Evolutionary conservation across 1,140 invertebrate genomes (phyloP), one percentile per base, ranked within the genome.

Genomic region (Bombus confusus): DNA sequence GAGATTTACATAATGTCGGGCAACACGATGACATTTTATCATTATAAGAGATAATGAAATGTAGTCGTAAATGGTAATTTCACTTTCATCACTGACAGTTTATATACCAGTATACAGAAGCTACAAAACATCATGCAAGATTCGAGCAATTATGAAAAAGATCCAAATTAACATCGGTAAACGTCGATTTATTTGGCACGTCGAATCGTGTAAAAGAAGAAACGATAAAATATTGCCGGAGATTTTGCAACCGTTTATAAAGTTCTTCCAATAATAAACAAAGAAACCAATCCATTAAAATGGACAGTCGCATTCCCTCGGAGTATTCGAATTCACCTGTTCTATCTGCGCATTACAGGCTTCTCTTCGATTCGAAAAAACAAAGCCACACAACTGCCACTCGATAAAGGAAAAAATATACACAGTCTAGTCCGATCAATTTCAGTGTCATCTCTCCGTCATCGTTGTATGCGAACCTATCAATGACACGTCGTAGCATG

Each of bases 371-470:
- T 25, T 71, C 25, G 13, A 5, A 25, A 52, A 74, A 74, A 74
- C 13, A 47, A 47, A 43, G 9, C 18, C 18, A 8, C 41, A 15
- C 43, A 52, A 52, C 31, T 1, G 25, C 18, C 13, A 28, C 15
- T 43, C 22, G 43, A 34, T 10, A 34, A 34, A 72, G 6, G 41
- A 28, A 43, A 73, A 43, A 43, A 31, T 12, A 43, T 34, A 52
- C 73, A 52, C 43, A 73, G 15, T 39, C n/a, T 43, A 73, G 41
- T 2, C 15, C 41, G 41, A 74, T 74, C n/a, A 75, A 75, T 75
- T 75, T 52, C 73, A 75, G n/a, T 75, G 73, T 52, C 41, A 52
- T 74, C 22, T 31, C 41, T 34, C 5, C 12, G 73, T 34, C 4
- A 34, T 74, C 18, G 41, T 34, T 22, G 1, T 10, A 25, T 18